phyloP scores from a whole-genome alignment of 1,140 invertebrate species.

The Idris sp. region DNA sequence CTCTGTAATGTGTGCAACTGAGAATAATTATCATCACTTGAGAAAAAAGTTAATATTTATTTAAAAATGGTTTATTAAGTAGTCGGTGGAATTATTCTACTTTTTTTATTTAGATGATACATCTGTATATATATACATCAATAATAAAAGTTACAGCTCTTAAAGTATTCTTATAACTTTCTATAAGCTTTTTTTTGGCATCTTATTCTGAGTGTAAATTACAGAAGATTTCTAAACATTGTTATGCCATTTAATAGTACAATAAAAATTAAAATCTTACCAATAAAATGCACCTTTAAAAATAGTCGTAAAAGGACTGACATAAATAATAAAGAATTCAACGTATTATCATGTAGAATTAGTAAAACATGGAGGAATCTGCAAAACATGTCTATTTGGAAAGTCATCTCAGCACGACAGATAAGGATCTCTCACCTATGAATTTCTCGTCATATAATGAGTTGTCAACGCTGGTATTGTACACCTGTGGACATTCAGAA shows the following conservation, averaged over 20 bases:
- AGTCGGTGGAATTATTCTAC: not conserved
- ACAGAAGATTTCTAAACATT: too few relatives aligned
- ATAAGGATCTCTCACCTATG: constrained; percentile 40
- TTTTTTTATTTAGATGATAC: too few relatives aligned
- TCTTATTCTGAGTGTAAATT: too few relatives aligned
- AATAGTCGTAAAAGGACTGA: not conserved
- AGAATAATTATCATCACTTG: not conserved
- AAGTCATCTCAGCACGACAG: constrained; percentile 4
- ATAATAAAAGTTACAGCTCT: too few relatives aligned
- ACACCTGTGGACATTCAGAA: constrained; percentile 41
- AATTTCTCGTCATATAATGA: constrained; percentile 48
- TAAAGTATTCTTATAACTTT: too few relatives aligned
- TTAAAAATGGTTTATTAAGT: not conserved
- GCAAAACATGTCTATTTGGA: constrained; percentile 22
- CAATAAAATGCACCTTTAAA: too few relatives aligned
- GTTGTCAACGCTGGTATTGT: constrained; percentile 52
- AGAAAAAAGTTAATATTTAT: not conserved
- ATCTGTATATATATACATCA: too few relatives aligned
- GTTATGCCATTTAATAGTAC: too few relatives aligned
- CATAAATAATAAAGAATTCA: too few relatives aligned
- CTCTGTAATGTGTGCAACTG: constrained; percentile 8
- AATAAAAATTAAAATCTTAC: too few relatives aligned
- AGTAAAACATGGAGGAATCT: not conserved
- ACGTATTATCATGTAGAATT: too few relatives aligned
- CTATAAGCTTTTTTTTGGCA: too few relatives aligned